These are phyloP conservation scores for Cladopsammia gracilis DNA, from an alignment of 64 coral and sea anemone genomes.

Conservation along the genomic window DNA sequence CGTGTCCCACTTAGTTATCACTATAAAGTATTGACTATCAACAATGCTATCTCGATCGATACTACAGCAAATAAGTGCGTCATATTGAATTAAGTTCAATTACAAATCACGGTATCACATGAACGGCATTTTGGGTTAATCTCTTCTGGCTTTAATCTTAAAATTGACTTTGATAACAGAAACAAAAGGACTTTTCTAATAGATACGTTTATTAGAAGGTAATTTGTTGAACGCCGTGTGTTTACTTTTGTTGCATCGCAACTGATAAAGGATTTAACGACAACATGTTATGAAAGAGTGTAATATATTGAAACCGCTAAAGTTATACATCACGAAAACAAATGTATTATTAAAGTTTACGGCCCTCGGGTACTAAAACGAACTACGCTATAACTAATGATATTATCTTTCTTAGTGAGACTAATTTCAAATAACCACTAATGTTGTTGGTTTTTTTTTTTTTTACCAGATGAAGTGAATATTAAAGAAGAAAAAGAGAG, in stretches of 20 bases:
- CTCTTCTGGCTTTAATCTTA: neutral
- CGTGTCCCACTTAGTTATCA: neutral
- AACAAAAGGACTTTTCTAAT: neutral
- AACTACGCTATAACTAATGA: no score
- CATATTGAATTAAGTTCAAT: conserved; percentile 40
- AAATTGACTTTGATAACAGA: neutral
- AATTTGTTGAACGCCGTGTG: neutral
- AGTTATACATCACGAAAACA: conserved; percentile 45
- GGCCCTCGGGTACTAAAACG: no score
- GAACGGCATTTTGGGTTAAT: neutral
- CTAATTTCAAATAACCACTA: neutral
- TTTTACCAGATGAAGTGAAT: neutral
- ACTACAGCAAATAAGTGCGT: neutral
- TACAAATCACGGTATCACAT: neutral
- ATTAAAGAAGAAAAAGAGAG: neutral
- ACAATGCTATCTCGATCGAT: conserved; percentile 5
- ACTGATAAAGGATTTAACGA: neutral
- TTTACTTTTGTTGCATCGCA: neutral
- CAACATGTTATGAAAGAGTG: neutral
- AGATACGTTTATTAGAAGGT: neutral
- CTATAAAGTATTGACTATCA: neutral
- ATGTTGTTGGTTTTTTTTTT: neutral
- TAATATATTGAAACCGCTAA: conserved; percentile 20
- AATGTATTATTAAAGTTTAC: conserved; percentile 18
- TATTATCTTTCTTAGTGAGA: no score